These are phyloP conservation scores for Toxonevra muliebris DNA, from an alignment of 2,888 invertebrate species.

Conservation along the genomic window DNA sequence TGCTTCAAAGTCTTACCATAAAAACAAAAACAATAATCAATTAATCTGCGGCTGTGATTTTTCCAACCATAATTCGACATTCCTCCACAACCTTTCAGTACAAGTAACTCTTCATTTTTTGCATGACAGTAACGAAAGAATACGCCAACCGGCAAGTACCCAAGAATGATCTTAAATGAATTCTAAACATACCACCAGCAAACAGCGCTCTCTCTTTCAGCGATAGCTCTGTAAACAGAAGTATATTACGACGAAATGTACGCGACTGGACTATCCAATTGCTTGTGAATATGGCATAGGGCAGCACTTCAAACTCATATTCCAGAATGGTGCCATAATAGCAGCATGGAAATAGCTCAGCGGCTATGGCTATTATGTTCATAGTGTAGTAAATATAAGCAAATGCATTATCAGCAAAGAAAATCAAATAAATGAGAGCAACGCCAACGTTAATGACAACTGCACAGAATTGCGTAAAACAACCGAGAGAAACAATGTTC, in stretches of 20 bases:
- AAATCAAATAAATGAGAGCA: slow-evolving; percentile 37
- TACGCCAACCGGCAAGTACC: slow-evolving; percentile 41
- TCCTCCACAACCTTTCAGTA: too few relatives aligned
- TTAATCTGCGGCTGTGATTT: too few relatives aligned
- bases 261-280: slow-evolving; percentile 39
- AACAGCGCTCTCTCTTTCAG: slow-evolving; percentile 28
- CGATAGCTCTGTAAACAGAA: slow-evolving; percentile 36
- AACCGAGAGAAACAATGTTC: slow-evolving; percentile 27
- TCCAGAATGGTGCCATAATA: slow-evolving; percentile 40
- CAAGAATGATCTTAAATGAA: slow-evolving; percentile 40
- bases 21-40: too few relatives aligned
- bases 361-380: slow-evolving; percentile 29
- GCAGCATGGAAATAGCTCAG: slow-evolving; percentile 41
- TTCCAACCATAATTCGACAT: too few relatives aligned
- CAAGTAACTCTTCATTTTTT: slow-evolving; percentile 19
- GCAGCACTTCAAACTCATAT: slow-evolving; percentile 36
- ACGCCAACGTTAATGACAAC: slow-evolving; percentile 37
- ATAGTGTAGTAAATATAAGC: slow-evolving; percentile 35
- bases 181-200: slow-evolving; percentile 40
- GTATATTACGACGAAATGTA: slow-evolving; percentile 30
- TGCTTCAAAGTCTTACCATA: too few relatives aligned
- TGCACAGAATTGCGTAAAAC: slow-evolving; percentile 34
- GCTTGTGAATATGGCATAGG: slow-evolving; percentile 41
- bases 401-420: slow-evolving; percentile 36
- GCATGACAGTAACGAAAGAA: slow-evolving; percentile 39